Percentiles rank a stretch among this genome's conserved stretches.
These are phyloP conservation scores for Aphis gossypii DNA, from an alignment of 1,140 invertebrate genomes.

Conservation along the genomic window DNA sequence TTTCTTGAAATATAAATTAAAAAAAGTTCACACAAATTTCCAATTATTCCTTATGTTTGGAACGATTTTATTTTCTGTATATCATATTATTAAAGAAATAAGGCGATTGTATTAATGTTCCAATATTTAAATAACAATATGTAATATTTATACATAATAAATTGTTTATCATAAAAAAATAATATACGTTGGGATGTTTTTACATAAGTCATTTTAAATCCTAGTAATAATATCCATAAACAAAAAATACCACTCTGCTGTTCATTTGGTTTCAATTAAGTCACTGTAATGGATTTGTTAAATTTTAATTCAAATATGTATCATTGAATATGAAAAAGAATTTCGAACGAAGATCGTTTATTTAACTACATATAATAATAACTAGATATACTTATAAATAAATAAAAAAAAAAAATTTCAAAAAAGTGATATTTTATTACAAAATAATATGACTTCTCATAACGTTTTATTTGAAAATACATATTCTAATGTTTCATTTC, in stretches of 20 bases:
- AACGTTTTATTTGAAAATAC: neutral
- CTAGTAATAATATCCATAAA: neutral
- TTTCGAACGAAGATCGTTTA: too few relatives aligned
- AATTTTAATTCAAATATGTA: too few relatives aligned
- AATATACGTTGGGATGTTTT: neutral
- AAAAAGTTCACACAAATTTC: slow-evolving; percentile 33
- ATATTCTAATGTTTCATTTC: neutral
- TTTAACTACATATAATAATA: neutral
- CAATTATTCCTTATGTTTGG: slow-evolving; percentile 1
- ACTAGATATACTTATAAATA: neutral
- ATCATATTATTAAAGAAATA: neutral
- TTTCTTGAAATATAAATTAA: slow-evolving; percentile 34
- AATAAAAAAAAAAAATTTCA: neutral
- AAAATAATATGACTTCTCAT: neutral
- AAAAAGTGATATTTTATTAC: neutral
- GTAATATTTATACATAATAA: neutral
- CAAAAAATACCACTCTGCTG: too few relatives aligned
- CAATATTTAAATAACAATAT: neutral
- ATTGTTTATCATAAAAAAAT: neutral
- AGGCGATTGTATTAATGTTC: neutral
- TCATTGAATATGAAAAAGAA: too few relatives aligned
- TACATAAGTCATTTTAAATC: neutral
- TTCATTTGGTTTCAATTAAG: too few relatives aligned
- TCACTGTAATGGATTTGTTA: too few relatives aligned
- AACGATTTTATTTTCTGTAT: neutral